These are phyloP conservation scores for Gavialis gangeticus DNA, from an alignment of 2,113 vertebrate species.

Conservation along the genomic window DNA sequence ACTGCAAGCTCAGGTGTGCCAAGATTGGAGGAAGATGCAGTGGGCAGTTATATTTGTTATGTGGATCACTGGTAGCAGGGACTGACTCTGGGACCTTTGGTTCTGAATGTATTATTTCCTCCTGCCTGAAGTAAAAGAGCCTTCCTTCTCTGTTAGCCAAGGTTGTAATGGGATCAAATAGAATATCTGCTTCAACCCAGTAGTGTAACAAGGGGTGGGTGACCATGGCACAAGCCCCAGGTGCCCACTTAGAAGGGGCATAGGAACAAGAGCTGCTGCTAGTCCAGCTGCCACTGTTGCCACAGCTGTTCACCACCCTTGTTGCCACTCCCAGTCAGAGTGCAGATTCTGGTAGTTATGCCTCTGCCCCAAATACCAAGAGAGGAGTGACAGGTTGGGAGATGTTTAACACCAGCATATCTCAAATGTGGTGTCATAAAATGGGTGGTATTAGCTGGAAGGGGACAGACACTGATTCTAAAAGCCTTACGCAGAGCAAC, in stretches of 20 bases:
- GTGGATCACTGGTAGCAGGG: fast-evolving
- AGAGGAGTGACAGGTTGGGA: not conserved
- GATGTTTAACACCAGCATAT: not conserved
- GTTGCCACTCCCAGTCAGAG: not conserved
- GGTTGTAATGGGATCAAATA: not conserved
- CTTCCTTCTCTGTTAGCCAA: not conserved
- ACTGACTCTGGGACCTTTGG: not conserved
- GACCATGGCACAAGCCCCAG: no score
- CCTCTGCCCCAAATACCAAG: not conserved
- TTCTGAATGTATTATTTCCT: not conserved
- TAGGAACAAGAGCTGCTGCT: no score
- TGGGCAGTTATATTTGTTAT: fast-evolving
- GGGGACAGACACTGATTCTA: not conserved
- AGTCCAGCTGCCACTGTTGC: no score
- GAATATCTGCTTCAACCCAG: not conserved
- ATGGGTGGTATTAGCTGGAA: fast-evolving
- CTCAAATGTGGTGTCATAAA: not conserved
- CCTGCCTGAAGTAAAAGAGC: not conserved
- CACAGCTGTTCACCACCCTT: no score
- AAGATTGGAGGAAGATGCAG: fast-evolving
- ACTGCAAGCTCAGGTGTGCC: not conserved
- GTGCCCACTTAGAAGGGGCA: no score
- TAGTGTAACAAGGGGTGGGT: not conserved
- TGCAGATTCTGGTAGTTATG: no score
- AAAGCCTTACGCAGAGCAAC: not conserved